Conservation (phyloP, 92 coral and sea anemone genomes). For the Zoanthus sansibaricus region DNA sequence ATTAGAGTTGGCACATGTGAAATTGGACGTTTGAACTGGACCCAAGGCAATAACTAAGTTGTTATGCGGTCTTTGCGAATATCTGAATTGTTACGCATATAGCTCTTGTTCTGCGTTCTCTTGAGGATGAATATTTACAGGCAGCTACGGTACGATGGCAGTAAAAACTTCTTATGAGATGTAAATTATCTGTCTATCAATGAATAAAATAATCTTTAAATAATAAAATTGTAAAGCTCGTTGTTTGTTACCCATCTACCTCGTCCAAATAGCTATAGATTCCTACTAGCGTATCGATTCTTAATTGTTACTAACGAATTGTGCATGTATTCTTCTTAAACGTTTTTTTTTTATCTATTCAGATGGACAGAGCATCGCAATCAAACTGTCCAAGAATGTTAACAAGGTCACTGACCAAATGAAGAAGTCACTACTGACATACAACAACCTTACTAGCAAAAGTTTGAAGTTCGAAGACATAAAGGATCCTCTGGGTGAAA, state of each 20-base stretch:
- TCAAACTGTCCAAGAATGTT: constrained; percentile 63
- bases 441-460: constrained; percentile 25
- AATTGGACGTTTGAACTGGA: constrained; percentile 5
- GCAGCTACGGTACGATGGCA: not conserved
- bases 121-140: not conserved
- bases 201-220: no score
- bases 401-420: constrained; percentile 46
- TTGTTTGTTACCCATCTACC: not conserved
- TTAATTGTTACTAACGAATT: constrained; percentile 12
- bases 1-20: constrained; percentile 2
- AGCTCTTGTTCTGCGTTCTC: not conserved
- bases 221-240: no score
- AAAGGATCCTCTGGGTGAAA: constrained; percentile 51
- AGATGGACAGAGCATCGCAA: constrained; percentile 74
- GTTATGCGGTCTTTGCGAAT: not conserved
- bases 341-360: constrained; percentile 12
- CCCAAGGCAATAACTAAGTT: constrained; percentile 1
- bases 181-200: not conserved
- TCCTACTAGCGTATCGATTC: not conserved
- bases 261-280: not conserved
- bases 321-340: not conserved
- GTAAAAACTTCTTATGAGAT: not conserved
- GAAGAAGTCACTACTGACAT: constrained; percentile 44
- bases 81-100: not conserved
- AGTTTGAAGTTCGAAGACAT: constrained; percentile 46